A percentile compares a stretch with the other conserved stretches of the same genome.
phyloP scores from a whole-genome alignment of 2,113 vertebrate genomes.

The Ptilonorhynchus violaceus region DNA sequence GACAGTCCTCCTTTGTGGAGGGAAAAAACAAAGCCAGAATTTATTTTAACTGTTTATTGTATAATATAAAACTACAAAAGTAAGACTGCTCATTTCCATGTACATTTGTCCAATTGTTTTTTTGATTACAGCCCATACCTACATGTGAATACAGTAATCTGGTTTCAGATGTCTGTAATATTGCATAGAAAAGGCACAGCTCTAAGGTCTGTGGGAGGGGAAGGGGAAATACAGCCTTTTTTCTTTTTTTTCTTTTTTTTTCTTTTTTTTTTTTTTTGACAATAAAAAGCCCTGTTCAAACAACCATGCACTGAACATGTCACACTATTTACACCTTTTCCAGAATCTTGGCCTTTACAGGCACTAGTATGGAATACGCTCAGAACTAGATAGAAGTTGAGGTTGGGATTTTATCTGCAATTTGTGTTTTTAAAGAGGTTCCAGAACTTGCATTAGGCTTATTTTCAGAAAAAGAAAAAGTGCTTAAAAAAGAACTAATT shows the following conservation, averaged over 20 bases:
- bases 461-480: conserved; percentile 47
- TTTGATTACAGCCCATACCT: conserved; percentile 87
- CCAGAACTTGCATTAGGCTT: conserved; percentile 56
- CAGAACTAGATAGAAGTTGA: background rate
- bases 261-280: background rate
- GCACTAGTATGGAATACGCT: conserved; percentile 1
- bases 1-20: rapidly evolving
- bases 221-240: conserved; percentile 81
- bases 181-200: conserved; percentile 99
- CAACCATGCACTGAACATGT: conserved; percentile 72
- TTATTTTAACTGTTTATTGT: conserved; percentile 92
- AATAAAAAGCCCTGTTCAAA: conserved; percentile 71
- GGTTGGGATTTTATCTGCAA: background rate
- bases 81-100: conserved; percentile 98
- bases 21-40: background rate
- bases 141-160: conserved; percentile 89
- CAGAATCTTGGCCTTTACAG: conserved; percentile 54
- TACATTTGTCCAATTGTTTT: conserved; percentile 85
- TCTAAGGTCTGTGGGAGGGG: conserved; percentile 87
- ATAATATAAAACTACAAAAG: conserved; percentile 99
- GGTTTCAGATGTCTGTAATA: conserved; percentile 89
- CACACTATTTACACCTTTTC: conserved; percentile 72
- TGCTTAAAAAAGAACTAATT: conserved; percentile 52
- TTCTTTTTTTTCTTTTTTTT: background rate
- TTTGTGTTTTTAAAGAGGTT: conserved; percentile 15